Base-by-base conservation (phyloP, 2,888 invertebrate genomes). In the Volucella inanis region DNA sequence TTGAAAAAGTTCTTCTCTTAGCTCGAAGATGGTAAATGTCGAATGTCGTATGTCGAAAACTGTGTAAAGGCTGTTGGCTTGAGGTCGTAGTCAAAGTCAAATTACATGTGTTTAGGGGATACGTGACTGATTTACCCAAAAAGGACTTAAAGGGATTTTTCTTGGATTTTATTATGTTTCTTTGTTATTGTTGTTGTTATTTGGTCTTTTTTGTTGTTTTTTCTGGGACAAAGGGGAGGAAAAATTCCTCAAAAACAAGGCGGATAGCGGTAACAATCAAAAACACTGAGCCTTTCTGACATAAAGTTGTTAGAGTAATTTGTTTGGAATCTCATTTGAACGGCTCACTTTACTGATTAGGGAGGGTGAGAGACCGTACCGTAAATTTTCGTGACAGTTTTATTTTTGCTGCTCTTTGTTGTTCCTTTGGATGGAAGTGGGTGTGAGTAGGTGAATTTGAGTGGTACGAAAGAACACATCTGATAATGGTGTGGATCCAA, bases 101-200 rank as follows among this genome's bases (percentile, higher is more conserved):
- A 84, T 71, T 80, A 84, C 84, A 84, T 84, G 67, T 84, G 79
- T 70, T 84, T 76, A 65, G 52, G 43, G 47, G 55, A 54, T 79
- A 84, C 84, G 84, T 84, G 84, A 79, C 79, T 71, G 75, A 70
- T 79, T 84, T 75, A 52, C 18, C 45, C 9, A 62, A 78, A 70
- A 59, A 59, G 65, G 72, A 65, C 78, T 72, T 79, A 64, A 43
- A 49, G 18, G 65, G 50, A 45, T 57, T 62, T 68, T 70, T 31
- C 2, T 14, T 50, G 2, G 9, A n/a, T 38, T 70, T 61, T 62
- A 15, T 55, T 52, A 22, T n/a, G 8, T 10, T 14, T 18, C 50
- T 55, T 6, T 10, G 55, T 12, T 31, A 41, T 15, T 8, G 64
- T 18, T 52, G 12, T 6, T 41, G 39, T 14, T 15, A 2, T 9